Base-by-base conservation (phyloP, 2,888 invertebrate genomes). In the Mantis religiosa region DNA sequence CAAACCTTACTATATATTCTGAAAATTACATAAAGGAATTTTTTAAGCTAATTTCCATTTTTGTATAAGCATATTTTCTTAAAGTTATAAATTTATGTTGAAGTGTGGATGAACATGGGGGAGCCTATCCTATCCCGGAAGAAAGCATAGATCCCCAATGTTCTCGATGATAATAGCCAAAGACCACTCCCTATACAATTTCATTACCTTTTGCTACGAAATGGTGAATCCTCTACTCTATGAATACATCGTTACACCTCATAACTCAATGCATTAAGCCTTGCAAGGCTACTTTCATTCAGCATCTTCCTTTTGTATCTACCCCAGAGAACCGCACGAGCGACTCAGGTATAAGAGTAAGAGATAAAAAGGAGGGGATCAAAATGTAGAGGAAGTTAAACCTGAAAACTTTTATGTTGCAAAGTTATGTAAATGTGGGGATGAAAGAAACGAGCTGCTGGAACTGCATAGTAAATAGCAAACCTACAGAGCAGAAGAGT, bases 341-440 rank as follows among this genome's bases (percentile, higher is more conserved):
- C 30, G 86, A 54, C 71, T 86, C 81, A 28, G 86, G 81, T 86
- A 86, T 20, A 86, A 86, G 54, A 71, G 54, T 20, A 71, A 71
- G 54, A 20, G 54, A 71, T 71, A 71, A 71, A 71, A 20, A 41
- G 54, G 54, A 71, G 27, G 86, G 86, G 86, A 86, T 71, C 71
- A 86, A 71, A 81, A n/a, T 34, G 41, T 54, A 12, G n/a, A 41
- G 87, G 87, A 83, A 82, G 87, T 82, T 83, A 27, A 87, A 87
- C 27, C 83, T 82, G n/a, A 47, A 47, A 81, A 34, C 87, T 87
- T 83, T 87, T 87, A 83, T 87, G 83, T 87, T 87, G 87, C 88
- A 84, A 84, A 88, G 84, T 88, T 88, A 88, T 88, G 88, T 88
- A 83, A 88, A 88, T 88, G 83, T 47, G 25, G 54, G 54, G 54